Base-by-base conservation (phyloP, 2,888 invertebrate species). In the Andrena trimmerana region DNA sequence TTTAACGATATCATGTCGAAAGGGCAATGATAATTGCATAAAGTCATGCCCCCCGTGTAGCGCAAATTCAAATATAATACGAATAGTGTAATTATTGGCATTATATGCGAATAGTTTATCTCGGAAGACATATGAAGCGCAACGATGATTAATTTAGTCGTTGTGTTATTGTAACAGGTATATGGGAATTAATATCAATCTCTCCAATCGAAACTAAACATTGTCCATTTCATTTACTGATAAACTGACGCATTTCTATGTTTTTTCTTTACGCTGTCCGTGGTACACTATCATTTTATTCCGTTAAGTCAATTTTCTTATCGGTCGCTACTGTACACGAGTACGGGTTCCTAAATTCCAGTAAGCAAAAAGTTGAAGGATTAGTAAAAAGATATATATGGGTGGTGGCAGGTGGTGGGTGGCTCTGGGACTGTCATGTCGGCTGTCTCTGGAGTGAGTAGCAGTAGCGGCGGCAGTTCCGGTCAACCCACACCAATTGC, bases 401-500 rank as follows among this genome's bases (percentile, higher is more conserved):
- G 91, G 92, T 91, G 93, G 92, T 91, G 90, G 92, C 92, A 93
- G 93, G 93, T 93, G 92, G 91, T 94, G 93, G 95, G 94, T 94
- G 94, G 94, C 92, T 94, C 95, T 94, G 95, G 94, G 93, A 93
- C 94, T 92, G 93, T 94, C 90, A 91, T 92, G 88, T 93, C 93
- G 88, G 90, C 93, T 88, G 90, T 91, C 90, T 91, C 92, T 89
- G 93, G 91, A 91, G 92, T 93, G 93, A 93, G 95, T 94, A 94
- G 94, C 94, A 93, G 94, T 92, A 91, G 94, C 92, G 93, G 94
- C 94, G 87, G 92, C 92, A 92, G 92, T 92, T 92, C 92, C 90
- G 90, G 92, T 90, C 92, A 93, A 90, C 93, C 94, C 90, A 93
- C 94, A 88, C 95, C 95, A 90, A 94, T 95, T 92, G 94, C 95